Conservation (phyloP, 1,140 invertebrate species). For the Grapholita molesta region DNA sequence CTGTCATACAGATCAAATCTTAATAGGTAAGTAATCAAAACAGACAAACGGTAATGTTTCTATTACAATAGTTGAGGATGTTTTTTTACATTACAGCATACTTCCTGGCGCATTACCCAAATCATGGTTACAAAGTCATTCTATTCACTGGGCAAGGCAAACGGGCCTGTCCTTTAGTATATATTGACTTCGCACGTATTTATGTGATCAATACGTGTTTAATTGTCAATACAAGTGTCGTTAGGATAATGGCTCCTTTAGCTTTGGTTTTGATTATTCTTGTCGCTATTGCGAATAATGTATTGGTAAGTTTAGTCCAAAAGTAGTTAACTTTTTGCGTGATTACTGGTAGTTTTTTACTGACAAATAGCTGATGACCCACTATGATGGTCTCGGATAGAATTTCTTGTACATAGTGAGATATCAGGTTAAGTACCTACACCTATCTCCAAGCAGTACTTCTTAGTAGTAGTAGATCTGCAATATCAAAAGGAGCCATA, state of each 20-base stretch:
- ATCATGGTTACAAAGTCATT: not conserved
- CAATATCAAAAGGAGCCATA: no score
- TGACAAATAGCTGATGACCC: no score
- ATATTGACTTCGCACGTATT: not conserved
- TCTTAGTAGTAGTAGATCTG: no score
- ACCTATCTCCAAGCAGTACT: no score
- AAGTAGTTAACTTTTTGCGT: not conserved
- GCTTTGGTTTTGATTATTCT: not conserved
- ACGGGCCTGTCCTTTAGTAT: not conserved
- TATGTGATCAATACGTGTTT: not conserved
- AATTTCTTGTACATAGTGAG: no score
- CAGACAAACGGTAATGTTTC: not conserved
- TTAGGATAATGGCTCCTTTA: not conserved
- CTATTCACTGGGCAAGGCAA: constrained; percentile 6
- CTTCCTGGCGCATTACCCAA: not conserved
- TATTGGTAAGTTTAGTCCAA: not conserved
- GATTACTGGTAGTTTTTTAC: not conserved
- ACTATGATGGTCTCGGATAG: no score
- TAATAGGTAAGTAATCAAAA: not conserved
- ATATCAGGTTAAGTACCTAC: no score
- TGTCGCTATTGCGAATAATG: not conserved
- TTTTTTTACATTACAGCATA: not conserved
- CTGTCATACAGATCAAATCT: not conserved
- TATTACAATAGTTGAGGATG: constrained; percentile 1
- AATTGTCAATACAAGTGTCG: not conserved